These are phyloP conservation scores for Gouania willdenowi DNA, from an alignment of 2,797 vertebrate genomes.

Conservation along the genomic window DNA sequence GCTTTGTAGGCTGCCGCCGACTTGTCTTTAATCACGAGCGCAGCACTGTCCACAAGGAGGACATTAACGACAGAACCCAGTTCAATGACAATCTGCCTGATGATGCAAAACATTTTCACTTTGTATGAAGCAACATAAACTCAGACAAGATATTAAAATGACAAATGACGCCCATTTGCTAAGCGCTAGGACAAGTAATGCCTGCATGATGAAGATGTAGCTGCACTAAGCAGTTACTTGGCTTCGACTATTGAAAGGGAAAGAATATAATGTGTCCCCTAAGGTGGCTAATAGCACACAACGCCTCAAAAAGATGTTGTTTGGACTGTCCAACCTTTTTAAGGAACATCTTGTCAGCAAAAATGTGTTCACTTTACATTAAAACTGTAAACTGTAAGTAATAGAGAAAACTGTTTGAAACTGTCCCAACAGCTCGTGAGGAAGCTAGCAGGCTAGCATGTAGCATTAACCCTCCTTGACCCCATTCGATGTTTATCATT, in stretches of 20 bases:
- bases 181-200: neutral
- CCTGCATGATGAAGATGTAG: too few species aligned
- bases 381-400: too few species aligned
- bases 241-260: neutral
- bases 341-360: too few species aligned
- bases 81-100: conserved; percentile 11
- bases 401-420: too few species aligned
- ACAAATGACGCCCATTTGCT: neutral
- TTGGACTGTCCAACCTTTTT: too few species aligned
- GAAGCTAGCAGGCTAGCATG: too few species aligned
- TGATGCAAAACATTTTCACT: conserved; percentile 9
- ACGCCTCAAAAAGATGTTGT: neutral
- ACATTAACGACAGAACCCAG: conserved; percentile 25
- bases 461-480: too few species aligned
- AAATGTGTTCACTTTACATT: too few species aligned
- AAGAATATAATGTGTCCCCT: neutral
- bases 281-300: neutral
- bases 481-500: too few species aligned
- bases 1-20: conserved; percentile 48
- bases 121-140: neutral
- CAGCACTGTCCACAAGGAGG: conserved; percentile 47
- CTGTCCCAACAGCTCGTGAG: too few species aligned
- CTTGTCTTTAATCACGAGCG: conserved; percentile 58
- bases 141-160: neutral
- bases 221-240: neutral